Evolutionary conservation across 2,888 invertebrate species (phyloP), one percentile per base, ranked within the genome.

Genomic region (Phaedon cochleariae): DNA sequence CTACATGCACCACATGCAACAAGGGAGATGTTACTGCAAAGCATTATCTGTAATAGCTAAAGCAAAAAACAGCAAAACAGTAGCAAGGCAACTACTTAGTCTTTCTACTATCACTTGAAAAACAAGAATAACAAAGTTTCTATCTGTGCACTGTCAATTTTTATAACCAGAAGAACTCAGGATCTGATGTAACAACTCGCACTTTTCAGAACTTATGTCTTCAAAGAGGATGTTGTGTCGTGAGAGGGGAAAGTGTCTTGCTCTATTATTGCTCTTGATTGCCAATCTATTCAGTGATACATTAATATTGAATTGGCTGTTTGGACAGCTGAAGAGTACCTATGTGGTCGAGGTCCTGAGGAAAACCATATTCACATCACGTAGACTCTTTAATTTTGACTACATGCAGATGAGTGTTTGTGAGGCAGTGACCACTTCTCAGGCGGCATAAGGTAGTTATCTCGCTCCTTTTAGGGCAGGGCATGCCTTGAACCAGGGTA

Each of bases 361-460:
- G 17, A 9, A 15, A 5, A 15, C 34, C 54, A 34, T 18, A 34
- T 54, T 31, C 34, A 31, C 31, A 34, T 29, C 2, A 2, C 12
- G 49, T 9, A 49, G 49, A 49, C 5, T 49, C 18, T 49, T 49
- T 49, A 20, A 49, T 20, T 4, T 49, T 49, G 20, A 49, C 20
- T 20, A 18, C 20, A n/a, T 49, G n/a, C 7, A 49, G 21, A 9
- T 49, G 49, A 49, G 1, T 6, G n/a, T 49, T 49, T 49, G 49
- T 49, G 4, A 49, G 49, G 49, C 49, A 49, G 12, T 49, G 49
- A 20, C 49, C 49, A n/a, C 49, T 49, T 20, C 49, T 49, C 18
- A 49, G 18, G 5, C 49, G 49, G 21, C 4, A n/a, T 20, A n/a
- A n/a, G n/a, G n/a, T n/a, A 20, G 49, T 20, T 49, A 49, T 49